Percentiles rank a stretch among this genome's conserved stretches.
Evolutionary conservation across 2,113 vertebrate genomes (phyloP).

Genomic region (Erythrolamprus reginae): DNA sequence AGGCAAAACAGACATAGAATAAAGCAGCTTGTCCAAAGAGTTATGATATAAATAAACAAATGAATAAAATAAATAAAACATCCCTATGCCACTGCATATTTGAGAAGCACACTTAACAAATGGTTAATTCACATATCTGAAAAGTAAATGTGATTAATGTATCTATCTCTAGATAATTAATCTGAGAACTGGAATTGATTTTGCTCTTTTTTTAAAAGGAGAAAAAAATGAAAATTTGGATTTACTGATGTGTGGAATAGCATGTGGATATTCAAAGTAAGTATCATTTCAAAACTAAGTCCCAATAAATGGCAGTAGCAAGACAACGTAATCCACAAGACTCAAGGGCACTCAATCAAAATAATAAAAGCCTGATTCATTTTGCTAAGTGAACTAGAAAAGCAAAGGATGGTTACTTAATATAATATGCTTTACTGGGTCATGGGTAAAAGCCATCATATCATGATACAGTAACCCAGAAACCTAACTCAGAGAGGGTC

Average conservation of each 20-base stretch:
- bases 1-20: background rate
- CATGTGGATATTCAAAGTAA: background rate
- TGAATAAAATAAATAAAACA: background rate
- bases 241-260: background rate
- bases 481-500: background rate
- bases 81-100: background rate
- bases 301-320: background rate
- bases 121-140: background rate
- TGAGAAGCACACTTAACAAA: background rate
- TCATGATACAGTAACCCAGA: background rate
- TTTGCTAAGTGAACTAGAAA: background rate
- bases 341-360: background rate
- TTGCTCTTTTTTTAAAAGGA: background rate
- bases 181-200: background rate
- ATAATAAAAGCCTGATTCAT: background rate
- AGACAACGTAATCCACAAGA: background rate
- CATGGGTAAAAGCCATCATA: background rate
- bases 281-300: background rate
- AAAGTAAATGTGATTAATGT: background rate
- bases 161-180: background rate
- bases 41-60: background rate
- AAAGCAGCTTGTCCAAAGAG: background rate
- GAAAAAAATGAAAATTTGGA: background rate
- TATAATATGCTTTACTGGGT: background rate
- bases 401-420: background rate